Evolutionary conservation across 2,113 vertebrate genomes (phyloP).

Genomic region (Tricholaema leucomelas): DNA sequence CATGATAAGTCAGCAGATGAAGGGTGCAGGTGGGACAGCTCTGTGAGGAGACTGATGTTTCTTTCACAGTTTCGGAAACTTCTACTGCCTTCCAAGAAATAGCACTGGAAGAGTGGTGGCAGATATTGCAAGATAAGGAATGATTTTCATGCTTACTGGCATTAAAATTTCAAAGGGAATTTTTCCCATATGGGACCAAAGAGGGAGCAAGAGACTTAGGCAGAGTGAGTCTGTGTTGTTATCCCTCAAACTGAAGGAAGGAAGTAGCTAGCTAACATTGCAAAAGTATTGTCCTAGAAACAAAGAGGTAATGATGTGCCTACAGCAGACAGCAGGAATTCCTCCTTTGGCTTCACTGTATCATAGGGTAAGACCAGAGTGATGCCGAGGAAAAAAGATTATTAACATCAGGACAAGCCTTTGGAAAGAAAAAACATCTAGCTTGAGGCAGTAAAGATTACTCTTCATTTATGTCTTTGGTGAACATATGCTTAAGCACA

Average conservation of each 20-base stretch:
- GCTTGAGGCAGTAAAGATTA: not conserved
- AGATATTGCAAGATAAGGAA: not conserved
- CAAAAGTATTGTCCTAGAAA: not conserved
- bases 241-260: not conserved
- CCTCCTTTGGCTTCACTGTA: not conserved
- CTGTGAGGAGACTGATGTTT: rapidly evolving
- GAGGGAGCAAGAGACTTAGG: not conserved
- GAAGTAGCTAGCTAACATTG: not conserved
- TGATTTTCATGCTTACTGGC: not conserved
- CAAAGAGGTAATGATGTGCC: not conserved
- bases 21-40: not conserved
- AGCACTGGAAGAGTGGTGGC: not conserved
- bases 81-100: not conserved
- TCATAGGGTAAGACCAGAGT: not conserved
- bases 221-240: not conserved
- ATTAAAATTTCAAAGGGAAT: not conserved
- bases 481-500: not conserved
- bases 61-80: not conserved
- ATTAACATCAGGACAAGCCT: not conserved
- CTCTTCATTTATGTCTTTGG: not conserved
- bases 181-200: not conserved
- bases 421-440: not conserved
- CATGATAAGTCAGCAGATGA: not conserved
- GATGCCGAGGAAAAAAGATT: not conserved
- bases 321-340: not conserved